phyloP scores from a whole-genome alignment of 2,888 invertebrate species.

The Acheta domesticus region DNA sequence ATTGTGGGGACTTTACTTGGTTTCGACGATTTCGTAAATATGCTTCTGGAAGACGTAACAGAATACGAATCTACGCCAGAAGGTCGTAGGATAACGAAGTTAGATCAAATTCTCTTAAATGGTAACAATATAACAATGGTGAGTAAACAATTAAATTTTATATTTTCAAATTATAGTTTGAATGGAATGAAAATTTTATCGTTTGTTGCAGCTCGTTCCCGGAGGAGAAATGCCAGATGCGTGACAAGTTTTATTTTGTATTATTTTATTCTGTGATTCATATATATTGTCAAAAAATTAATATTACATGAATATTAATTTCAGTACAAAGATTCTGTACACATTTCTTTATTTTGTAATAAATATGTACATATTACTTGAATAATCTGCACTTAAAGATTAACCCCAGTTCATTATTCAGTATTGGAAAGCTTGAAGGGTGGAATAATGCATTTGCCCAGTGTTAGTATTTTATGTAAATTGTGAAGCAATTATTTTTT shows the following conservation, averaged over 20 bases:
- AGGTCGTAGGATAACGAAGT: conserved; percentile 89
- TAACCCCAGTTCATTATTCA: too few relatives aligned
- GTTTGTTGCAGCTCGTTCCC: conserved; percentile 65
- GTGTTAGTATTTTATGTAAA: too few relatives aligned
- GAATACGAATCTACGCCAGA: conserved; percentile 98
- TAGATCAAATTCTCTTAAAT: conserved; percentile 96
- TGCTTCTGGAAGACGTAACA: conserved; percentile 95
- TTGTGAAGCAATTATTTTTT: too few relatives aligned
- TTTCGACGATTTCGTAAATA: conserved; percentile 98
- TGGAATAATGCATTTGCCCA: too few relatives aligned
- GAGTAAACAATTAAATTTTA: conserved; percentile 32
- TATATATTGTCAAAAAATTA: too few relatives aligned
- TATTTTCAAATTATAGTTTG: conserved; percentile 21
- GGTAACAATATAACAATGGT: conserved; percentile 99
- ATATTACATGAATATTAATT: too few relatives aligned
- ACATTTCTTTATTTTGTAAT: too few relatives aligned
- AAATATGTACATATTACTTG: too few relatives aligned
- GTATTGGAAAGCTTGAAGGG: too few relatives aligned
- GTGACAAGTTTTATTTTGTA: conserved; percentile 35
- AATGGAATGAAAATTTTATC: conserved; percentile 22
- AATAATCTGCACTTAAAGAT: too few relatives aligned
- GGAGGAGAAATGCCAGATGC: conserved; percentile 74
- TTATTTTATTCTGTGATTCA: too few relatives aligned
- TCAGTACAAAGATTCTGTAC: too few relatives aligned
- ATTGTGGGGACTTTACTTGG: conserved; percentile 96